Conservation (phyloP, 2,797 vertebrate species). For the Fistularia tabacaria region DNA sequence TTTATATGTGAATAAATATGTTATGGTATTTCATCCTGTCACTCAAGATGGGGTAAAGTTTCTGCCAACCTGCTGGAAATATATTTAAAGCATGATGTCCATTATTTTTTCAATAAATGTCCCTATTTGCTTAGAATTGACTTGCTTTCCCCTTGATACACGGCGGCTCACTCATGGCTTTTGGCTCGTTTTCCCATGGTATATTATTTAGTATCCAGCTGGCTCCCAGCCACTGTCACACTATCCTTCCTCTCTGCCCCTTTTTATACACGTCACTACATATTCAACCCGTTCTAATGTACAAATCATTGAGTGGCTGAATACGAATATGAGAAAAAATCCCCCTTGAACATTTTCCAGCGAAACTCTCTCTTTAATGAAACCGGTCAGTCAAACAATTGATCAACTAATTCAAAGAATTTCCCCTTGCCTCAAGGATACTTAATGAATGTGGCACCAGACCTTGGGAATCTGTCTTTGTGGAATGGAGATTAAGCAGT, state of each 20-base stretch:
- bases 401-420: constrained; percentile 52
- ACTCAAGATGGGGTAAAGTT: too few species aligned
- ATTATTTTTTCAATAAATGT: neutral
- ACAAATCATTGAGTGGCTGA: constrained; percentile 32
- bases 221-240: constrained; percentile 20
- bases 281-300: constrained; percentile 46
- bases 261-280: constrained; percentile 12
- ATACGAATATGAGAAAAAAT: constrained; percentile 21
- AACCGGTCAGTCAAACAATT: constrained; percentile 57
- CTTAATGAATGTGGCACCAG: constrained; percentile 67
- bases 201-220: constrained; percentile 23
- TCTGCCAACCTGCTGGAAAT: too few species aligned
- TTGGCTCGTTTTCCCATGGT: constrained; percentile 9
- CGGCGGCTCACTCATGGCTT: constrained; percentile 11
- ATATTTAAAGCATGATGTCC: too few species aligned
- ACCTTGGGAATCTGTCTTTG: constrained; percentile 68
- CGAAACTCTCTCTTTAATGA: constrained; percentile 73
- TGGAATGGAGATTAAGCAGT: constrained; percentile 61
- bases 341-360: constrained; percentile 68
- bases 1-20: too few species aligned
- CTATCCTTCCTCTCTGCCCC: constrained; percentile 7
- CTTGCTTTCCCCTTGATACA: constrained; percentile 13
- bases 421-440: constrained; percentile 63
- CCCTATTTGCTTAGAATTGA: constrained; percentile 10
- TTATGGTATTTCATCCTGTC: too few species aligned